These are phyloP conservation scores for Chrysocyon brachyurus DNA, from an alignment of 2,797 vertebrate genomes.

Conservation along the genomic window DNA sequence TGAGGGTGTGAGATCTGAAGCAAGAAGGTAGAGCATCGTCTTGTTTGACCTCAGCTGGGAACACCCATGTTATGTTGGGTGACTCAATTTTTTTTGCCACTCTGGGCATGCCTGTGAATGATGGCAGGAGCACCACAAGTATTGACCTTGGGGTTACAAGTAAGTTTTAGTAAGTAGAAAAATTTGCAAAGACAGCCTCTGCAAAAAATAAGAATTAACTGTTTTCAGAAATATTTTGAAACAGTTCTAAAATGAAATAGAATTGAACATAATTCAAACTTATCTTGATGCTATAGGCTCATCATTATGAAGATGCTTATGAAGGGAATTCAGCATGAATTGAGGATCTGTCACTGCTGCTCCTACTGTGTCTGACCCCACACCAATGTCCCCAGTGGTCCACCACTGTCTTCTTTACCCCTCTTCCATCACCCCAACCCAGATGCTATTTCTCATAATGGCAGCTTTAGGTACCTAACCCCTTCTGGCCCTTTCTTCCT, in stretches of 20 bases:
- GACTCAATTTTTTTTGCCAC: background rate
- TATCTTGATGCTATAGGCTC: background rate
- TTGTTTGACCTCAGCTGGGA: background rate
- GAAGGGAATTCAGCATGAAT: background rate
- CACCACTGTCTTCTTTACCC: background rate
- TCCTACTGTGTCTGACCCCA: background rate
- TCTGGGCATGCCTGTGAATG: background rate
- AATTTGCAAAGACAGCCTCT: background rate
- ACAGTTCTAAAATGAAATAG: background rate
- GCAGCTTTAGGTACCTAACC: background rate
- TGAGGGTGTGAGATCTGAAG: background rate
- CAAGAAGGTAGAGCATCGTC: background rate
- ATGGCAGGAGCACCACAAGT: background rate
- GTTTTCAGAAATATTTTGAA: background rate
- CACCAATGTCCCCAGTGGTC: background rate
- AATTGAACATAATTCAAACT: background rate
- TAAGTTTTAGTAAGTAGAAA: background rate
- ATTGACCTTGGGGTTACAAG: background rate
- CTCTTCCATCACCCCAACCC: background rate
- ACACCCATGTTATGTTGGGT: rapidly evolving
- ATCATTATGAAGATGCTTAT: background rate
- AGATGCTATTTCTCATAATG: background rate
- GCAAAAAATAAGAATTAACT: background rate
- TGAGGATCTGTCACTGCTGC: background rate
- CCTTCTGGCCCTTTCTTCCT: background rate